Conservation (phyloP, 2,113 vertebrate genomes). For the Actinemys pallida region DNA sequence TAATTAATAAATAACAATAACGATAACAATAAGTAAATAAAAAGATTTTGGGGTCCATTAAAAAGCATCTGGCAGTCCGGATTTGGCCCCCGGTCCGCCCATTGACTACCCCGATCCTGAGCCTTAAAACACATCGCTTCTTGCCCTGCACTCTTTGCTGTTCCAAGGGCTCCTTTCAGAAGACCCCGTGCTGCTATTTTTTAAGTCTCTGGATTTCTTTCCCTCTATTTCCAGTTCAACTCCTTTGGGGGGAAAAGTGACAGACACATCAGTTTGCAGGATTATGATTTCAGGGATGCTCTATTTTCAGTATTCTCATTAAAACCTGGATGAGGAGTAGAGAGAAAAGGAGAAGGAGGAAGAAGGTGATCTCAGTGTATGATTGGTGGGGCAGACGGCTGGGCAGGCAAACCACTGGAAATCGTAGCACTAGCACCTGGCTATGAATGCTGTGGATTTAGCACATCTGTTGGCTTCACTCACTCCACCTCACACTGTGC, state of each 20-base stretch:
- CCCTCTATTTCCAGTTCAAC: background rate
- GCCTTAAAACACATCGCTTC: background rate
- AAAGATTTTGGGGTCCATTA: too few species aligned
- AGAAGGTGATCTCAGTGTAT: background rate
- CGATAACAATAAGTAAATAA: too few species aligned
- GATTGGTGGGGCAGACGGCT: background rate
- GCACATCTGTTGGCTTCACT: slow-evolving; percentile 23
- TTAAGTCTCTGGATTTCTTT: background rate
- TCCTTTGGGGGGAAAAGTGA: background rate
- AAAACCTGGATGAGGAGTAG: background rate
- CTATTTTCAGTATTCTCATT: background rate
- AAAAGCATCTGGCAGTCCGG: too few species aligned
- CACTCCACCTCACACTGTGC: background rate
- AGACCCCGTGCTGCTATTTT: background rate
- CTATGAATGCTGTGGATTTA: background rate
- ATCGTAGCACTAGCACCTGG: slow-evolving; percentile 8
- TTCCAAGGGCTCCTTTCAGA: background rate
- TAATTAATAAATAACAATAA: too few species aligned
- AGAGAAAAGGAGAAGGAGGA: background rate
- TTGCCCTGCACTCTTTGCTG: background rate
- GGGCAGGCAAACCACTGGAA: background rate
- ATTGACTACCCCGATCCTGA: background rate
- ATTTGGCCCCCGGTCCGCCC: too few species aligned
- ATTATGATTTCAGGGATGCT: background rate
- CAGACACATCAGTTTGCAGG: background rate